These are phyloP conservation scores for Onychorhynchus coronatus DNA, from an alignment of 2,113 vertebrate species.

Conservation along the genomic window DNA sequence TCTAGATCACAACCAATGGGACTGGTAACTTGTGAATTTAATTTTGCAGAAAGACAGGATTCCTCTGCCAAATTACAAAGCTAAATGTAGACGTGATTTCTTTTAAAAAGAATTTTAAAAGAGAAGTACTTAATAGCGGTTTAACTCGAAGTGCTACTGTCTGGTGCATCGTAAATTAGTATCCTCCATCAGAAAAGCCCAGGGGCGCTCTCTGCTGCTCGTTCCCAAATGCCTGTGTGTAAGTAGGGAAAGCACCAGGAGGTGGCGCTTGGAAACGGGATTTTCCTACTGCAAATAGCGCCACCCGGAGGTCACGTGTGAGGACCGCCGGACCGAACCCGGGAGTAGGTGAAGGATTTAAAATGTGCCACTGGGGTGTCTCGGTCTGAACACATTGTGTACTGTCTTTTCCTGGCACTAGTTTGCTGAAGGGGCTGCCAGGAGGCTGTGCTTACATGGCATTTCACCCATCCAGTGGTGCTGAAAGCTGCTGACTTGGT, in stretches of 20 bases:
- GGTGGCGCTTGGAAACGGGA: background rate
- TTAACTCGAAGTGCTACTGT: fast-evolving
- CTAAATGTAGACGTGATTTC: background rate
- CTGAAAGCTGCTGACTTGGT: background rate
- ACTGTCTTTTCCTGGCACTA: no score
- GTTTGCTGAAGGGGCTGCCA: background rate
- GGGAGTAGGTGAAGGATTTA: fast-evolving
- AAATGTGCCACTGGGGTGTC: fast-evolving
- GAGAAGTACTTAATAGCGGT: background rate
- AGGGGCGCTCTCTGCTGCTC: fast-evolving
- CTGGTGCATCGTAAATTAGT: fast-evolving
- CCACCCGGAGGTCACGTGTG: background rate
- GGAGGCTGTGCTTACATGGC: fast-evolving
- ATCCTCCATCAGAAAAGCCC: fast-evolving
- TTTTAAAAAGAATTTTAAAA: background rate
- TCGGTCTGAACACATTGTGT: fast-evolving
- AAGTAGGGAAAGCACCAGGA: background rate
- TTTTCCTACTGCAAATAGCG: fast-evolving
- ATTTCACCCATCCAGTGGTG: fast-evolving
- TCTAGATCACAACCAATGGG: background rate
- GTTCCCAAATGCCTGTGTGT: fast-evolving
- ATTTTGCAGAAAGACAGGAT: background rate
- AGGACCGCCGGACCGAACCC: fast-evolving
- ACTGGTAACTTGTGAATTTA: background rate
- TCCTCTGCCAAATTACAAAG: background rate